Conservation (phyloP, 2,888 invertebrate species). For the Ophion costatus region DNA sequence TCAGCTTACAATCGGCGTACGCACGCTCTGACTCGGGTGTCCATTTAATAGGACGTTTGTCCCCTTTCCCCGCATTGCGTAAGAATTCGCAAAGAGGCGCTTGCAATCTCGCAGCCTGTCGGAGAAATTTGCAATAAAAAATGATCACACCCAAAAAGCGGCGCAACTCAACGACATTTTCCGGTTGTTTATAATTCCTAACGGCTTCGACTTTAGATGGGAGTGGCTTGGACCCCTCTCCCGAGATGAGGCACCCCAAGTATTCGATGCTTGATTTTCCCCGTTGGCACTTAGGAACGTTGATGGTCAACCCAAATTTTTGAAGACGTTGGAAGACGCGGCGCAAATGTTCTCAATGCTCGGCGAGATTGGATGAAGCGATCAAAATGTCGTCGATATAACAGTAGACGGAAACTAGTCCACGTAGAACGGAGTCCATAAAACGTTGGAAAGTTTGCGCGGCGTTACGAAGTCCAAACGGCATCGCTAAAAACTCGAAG, state of each 20-base stretch:
- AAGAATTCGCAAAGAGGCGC: conserved; percentile 75
- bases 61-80: not conserved
- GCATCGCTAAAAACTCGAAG: conserved; percentile 39
- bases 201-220: conserved; percentile 56
- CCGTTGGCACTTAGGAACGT: too few relatives aligned
- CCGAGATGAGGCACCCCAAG: too few relatives aligned
- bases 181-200: conserved; percentile 7
- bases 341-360: too few relatives aligned
- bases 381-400: too few relatives aligned
- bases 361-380: too few relatives aligned
- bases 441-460: conserved; percentile 2
- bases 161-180: too few relatives aligned
- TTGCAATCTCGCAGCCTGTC: conserved; percentile 75
- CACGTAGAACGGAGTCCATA: too few relatives aligned
- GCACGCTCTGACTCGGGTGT: not conserved
- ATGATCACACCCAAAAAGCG: conserved; percentile 78
- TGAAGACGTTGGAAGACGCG: not conserved
- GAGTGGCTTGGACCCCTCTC: too few relatives aligned
- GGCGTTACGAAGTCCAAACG: conserved; percentile 42
- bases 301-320: too few relatives aligned
- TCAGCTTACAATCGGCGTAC: not conserved
- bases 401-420: too few relatives aligned
- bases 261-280: too few relatives aligned
- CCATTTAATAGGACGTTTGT: not conserved
- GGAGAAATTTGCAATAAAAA: conserved; percentile 79